Evolutionary conservation across 2,888 invertebrate species (phyloP), one percentile per base, ranked within the genome.

Genomic region (Drosophila meridionalis): DNA sequence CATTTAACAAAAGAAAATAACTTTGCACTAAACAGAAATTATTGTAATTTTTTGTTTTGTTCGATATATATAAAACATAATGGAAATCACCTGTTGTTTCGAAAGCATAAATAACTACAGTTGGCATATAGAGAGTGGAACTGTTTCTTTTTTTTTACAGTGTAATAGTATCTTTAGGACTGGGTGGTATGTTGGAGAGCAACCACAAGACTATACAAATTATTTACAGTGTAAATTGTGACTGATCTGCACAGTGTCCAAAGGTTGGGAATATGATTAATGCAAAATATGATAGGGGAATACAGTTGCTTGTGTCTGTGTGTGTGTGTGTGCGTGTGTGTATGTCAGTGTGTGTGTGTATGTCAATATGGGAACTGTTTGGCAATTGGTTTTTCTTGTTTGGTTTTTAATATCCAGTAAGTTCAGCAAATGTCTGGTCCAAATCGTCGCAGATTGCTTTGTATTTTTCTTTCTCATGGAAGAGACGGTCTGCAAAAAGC

Each of bases 391-490:
- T 14, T 38, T 50, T 14, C 20, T 52, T 69, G 74, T 78, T 75
- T 92, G 92, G 93, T 93, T 93, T 91, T 96, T 97, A 98, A 96
- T 98, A 98, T 96, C 97, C 98, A 94, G 98, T 98, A 95, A 98
- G 96, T 95, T 98, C 98, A 94, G 98, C 97, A 95, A 98, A 98
- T 94, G 98, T 98, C 94, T 96, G 96, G 95, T 98, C 98, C 96
- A 98, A 95, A 95, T 98, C 98, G 95, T 98, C 98, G 95, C 97
- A 97, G 95, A 98, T 98, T 94, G 96, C 96, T 96, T 98, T 98
- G 97, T 98, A 97, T 94, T 96, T 96, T 94, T 97, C 97, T 94
- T 97, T 97, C 92, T 93, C 93, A 94, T 95, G 95, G 95, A 96
- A 96, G 94, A 97, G 95, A 93, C 95, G 94, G 95, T 97, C 97